These are phyloP conservation scores for Cephus pygmeus DNA, from an alignment of 2,888 invertebrate genomes.

Conservation along the genomic window DNA sequence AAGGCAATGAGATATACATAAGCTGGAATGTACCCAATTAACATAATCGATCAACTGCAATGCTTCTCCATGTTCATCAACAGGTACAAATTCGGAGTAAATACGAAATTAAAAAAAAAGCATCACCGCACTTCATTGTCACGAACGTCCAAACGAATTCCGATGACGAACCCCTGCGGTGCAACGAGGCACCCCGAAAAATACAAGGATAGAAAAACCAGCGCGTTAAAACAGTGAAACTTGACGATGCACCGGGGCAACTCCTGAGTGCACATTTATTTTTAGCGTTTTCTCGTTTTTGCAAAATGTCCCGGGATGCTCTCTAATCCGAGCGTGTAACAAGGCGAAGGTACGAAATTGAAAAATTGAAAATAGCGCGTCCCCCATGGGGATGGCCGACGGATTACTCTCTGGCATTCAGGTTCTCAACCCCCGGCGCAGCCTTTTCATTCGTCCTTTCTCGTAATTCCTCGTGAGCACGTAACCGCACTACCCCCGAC, in stretches of 20 bases:
- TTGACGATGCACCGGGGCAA: background rate
- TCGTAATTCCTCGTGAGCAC: background rate
- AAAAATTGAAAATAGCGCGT: constrained; percentile 10
- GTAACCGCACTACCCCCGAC: background rate
- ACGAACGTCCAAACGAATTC: background rate
- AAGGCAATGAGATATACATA: background rate
- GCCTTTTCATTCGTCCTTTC: background rate
- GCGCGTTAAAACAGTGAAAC: background rate
- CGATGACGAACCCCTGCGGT: background rate
- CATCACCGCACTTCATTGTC: background rate
- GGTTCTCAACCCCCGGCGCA: constrained; percentile 8
- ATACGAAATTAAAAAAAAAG: background rate
- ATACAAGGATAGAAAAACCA: background rate
- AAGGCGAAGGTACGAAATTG: constrained; percentile 4
- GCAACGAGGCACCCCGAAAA: background rate
- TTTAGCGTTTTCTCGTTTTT: background rate
- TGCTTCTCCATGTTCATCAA: background rate
- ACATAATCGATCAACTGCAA: background rate
- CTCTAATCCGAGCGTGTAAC: background rate
- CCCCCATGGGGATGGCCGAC: constrained; percentile 6
- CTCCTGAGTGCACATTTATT: background rate
- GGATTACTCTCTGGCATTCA: constrained; percentile 4
- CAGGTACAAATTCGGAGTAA: background rate
- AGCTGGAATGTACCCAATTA: background rate
- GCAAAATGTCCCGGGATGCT: background rate